Evolutionary conservation across 2,113 vertebrate genomes (phyloP).

Genomic region (Anolis sagrei): DNA sequence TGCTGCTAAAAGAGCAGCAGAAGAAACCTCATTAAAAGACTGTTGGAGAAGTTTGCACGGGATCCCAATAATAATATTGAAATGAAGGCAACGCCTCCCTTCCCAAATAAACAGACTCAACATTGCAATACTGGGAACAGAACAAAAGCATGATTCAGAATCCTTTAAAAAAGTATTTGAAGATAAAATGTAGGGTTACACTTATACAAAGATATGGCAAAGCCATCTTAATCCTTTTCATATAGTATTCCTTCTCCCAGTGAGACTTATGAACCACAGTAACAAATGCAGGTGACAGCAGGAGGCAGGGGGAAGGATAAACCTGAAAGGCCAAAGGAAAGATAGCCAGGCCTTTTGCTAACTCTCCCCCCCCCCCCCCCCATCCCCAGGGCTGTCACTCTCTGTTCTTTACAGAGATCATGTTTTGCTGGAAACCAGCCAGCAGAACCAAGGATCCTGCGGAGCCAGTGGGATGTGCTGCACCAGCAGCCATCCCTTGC

Average conservation of each 20-base stretch:
- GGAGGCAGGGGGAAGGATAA: neutral
- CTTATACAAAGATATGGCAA: neutral
- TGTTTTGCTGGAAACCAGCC: neutral
- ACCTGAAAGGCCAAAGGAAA: neutral
- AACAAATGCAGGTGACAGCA: neutral
- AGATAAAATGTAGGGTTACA: neutral
- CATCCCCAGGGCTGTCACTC: neutral
- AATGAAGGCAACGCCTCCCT: neutral
- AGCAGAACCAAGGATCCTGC: neutral
- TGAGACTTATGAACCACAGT: neutral
- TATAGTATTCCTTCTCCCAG: neutral
- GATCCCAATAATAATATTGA: neutral
- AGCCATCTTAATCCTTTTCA: neutral
- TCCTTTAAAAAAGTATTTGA: neutral
- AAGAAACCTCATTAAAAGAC: neutral
- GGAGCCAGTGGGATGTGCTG: neutral
- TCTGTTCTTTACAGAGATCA: slow-evolving; percentile 10
- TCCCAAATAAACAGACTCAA: neutral
- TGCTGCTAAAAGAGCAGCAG: neutral
- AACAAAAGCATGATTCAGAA: no score
- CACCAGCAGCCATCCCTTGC: rapidly evolving
- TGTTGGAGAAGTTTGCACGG: neutral
- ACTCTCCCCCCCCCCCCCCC: neutral
- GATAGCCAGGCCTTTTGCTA: neutral
- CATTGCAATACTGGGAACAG: neutral